Evolutionary conservation across 2,113 vertebrate species (phyloP).

Genomic region (Myodes glareolus): DNA sequence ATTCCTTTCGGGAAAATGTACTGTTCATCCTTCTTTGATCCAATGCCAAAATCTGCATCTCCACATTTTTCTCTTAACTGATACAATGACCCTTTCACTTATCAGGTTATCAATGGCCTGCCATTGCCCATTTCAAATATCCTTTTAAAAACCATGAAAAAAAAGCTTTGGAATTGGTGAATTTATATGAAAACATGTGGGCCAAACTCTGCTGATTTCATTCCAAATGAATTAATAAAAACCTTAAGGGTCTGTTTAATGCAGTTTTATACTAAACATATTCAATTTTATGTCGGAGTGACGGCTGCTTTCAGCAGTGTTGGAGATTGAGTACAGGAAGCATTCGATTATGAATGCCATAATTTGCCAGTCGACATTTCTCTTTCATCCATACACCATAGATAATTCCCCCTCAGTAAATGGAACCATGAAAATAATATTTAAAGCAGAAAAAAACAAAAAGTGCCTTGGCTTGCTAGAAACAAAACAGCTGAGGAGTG

Average conservation of each 20-base stretch:
- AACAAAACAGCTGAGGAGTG: constrained; percentile 36
- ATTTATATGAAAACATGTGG: constrained; percentile 61
- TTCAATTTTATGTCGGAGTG: constrained; percentile 65
- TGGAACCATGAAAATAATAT: constrained; percentile 74
- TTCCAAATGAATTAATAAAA: constrained; percentile 71
- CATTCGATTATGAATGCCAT: constrained; percentile 76
- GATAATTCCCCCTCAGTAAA: constrained; percentile 76
- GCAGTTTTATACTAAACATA: constrained; percentile 67
- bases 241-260: constrained; percentile 57
- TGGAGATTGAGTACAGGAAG: constrained; percentile 65
- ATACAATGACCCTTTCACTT: constrained; percentile 10
- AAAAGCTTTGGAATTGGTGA: constrained; percentile 58
- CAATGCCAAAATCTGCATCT: constrained; percentile 18
- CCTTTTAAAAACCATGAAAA: constrained; percentile 36
- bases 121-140: background rate
- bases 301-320: constrained; percentile 63
- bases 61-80: constrained; percentile 41
- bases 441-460: constrained; percentile 74
- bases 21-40: constrained; percentile 3
- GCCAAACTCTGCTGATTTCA: constrained; percentile 31
- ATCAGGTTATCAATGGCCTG: background rate
- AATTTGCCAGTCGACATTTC: constrained; percentile 75
- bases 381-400: constrained; percentile 73
- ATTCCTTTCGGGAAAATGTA: background rate
- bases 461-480: constrained; percentile 59